Percentiles rank a stretch among this genome's conserved stretches.
These are phyloP conservation scores for Galaxias olidus DNA, from an alignment of 2,797 vertebrate species.

Conservation along the genomic window DNA sequence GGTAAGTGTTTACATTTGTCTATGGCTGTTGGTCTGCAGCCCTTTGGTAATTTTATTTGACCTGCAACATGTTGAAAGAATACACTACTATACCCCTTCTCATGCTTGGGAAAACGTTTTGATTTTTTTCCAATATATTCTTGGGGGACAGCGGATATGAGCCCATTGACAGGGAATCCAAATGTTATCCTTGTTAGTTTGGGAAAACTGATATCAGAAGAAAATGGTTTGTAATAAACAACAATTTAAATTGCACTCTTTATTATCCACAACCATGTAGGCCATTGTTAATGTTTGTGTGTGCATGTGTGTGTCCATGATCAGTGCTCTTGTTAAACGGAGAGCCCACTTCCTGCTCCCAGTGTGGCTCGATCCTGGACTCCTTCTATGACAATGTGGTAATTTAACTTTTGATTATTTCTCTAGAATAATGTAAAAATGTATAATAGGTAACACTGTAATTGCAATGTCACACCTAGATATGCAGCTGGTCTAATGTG, in stretches of 20 bases:
- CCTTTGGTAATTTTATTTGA: too few relatives aligned
- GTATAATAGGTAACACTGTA: background rate
- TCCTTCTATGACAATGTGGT: slow-evolving; percentile 61
- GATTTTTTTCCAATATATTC: slow-evolving; percentile 11
- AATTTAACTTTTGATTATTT: slow-evolving; percentile 12
- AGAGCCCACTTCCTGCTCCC: slow-evolving; percentile 59
- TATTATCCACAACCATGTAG: slow-evolving; percentile 5
- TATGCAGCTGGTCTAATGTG: too few relatives aligned
- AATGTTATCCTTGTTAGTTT: slow-evolving; percentile 73
- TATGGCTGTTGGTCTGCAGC: background rate
- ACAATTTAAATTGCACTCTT: background rate
- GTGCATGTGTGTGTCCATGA: slow-evolving; percentile 30
- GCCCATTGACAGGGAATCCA: slow-evolving; percentile 67
- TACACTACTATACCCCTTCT: too few relatives aligned
- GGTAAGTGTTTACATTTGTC: background rate
- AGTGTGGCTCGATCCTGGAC: slow-evolving; percentile 64
- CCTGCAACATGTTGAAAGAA: background rate
- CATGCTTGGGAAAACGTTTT: too few relatives aligned
- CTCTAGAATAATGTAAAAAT: slow-evolving; percentile 4
- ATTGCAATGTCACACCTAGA: background rate
- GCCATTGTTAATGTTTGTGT: slow-evolving; percentile 7
- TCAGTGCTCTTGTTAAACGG: slow-evolving; percentile 50
- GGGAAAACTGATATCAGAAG: slow-evolving; percentile 65
- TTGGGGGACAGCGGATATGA: slow-evolving; percentile 41
- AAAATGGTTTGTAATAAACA: slow-evolving; percentile 53